These are phyloP conservation scores for Andrena camellia DNA, from an alignment of 2,888 invertebrate species.

Conservation along the genomic window DNA sequence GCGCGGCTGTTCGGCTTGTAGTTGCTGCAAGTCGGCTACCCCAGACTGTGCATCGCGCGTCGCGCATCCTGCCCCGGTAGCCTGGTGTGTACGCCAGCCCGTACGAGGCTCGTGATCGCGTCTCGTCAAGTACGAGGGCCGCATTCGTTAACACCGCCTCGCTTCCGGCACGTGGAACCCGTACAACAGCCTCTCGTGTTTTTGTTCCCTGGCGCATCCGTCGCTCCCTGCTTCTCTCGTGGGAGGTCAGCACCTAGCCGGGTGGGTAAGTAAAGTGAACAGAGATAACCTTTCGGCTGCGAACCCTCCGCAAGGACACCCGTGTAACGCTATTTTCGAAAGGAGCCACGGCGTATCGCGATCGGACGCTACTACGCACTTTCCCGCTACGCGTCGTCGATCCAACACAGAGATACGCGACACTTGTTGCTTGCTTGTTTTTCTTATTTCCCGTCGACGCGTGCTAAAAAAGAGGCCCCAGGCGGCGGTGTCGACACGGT, in stretches of 20 bases:
- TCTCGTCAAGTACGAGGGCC: conserved; percentile 29
- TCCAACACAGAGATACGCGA: conserved; percentile 1
- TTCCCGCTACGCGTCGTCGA: background rate
- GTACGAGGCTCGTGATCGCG: conserved; percentile 2
- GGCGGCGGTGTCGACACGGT: background rate
- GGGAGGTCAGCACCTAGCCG: conserved; percentile 73
- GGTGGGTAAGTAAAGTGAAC: conserved; percentile 63
- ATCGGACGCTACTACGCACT: background rate
- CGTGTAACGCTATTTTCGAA: background rate
- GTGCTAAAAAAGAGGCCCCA: background rate
- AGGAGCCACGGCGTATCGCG: background rate
- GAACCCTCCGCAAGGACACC: background rate
- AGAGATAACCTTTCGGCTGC: conserved; percentile 9
- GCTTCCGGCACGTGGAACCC: conserved; percentile 68
- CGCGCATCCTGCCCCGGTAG: conserved; percentile 18
- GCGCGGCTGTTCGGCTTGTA: conserved; percentile 46
- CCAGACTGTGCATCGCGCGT: conserved; percentile 19
- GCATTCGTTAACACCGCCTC: conserved; percentile 63
- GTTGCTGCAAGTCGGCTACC: conserved; percentile 18
- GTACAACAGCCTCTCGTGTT: conserved; percentile 51
- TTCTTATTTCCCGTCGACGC: background rate
- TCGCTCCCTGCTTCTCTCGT: conserved; percentile 62
- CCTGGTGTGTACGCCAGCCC: background rate
- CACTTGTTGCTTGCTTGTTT: conserved; percentile 60
- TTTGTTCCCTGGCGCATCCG: conserved; percentile 42